Evolutionary conservation across 37 sponge, comb jelly and placozoan species (phyloP).

Genomic region (Amphimedon queenslandica): DNA sequence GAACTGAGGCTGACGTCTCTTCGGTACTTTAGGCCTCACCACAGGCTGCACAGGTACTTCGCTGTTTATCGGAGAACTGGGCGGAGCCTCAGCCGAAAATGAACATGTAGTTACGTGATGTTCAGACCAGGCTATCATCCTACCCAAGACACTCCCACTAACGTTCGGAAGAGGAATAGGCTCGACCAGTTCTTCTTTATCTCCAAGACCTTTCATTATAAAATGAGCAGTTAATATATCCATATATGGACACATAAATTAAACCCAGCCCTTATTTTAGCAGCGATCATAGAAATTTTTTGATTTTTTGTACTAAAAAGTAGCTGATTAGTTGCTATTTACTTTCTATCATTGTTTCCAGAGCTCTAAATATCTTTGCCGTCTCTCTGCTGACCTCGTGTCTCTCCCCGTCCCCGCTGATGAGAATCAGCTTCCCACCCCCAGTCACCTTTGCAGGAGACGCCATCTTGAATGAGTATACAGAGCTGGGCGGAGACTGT

Average conservation of each 20-base stretch:
- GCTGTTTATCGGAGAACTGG: conserved; percentile 8
- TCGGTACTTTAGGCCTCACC: conserved; percentile 29
- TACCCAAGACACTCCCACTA: conserved; percentile 22
- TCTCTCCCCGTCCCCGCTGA: conserved; percentile 49
- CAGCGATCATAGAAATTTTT: too few species aligned
- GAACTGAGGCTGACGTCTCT: conserved; percentile 14
- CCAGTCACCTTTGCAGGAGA: too few species aligned
- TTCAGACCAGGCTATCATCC: not conserved
- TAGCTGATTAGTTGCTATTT: too few species aligned
- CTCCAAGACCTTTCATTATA: conserved; percentile 6
- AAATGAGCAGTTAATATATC: not conserved
- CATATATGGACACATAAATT: too few species aligned
- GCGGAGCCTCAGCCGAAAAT: not conserved
- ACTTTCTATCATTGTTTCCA: conserved; percentile 55
- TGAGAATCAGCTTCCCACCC: conserved; percentile 18
- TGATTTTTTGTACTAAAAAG: too few species aligned
- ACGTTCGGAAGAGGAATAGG: conserved; percentile 64
- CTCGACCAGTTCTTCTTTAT: conserved; percentile 39
- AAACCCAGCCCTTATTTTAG: too few species aligned
- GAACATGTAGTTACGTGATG: not conserved
- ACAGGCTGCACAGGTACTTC: not conserved
- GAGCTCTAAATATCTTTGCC: conserved; percentile 37
- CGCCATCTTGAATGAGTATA: too few species aligned
- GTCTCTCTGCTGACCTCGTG: conserved; percentile 33
- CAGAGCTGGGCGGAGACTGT: too few species aligned